These are phyloP conservation scores for Protobothrops mucrosquamatus DNA, from an alignment of 2,113 vertebrate genomes.

Conservation along the genomic window DNA sequence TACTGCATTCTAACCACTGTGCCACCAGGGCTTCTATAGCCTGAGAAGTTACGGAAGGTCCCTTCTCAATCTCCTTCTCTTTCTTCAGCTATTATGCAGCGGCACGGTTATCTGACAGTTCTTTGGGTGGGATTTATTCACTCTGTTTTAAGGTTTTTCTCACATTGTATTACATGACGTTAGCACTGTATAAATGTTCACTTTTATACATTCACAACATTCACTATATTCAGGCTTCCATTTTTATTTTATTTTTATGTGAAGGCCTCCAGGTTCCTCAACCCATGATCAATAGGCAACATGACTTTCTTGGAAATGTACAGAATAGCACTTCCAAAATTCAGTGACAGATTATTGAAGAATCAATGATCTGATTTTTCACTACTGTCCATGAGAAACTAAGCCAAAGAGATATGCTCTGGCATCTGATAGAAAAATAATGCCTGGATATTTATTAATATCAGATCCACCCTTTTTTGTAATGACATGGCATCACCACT, in stretches of 20 bases:
- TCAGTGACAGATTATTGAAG: neutral
- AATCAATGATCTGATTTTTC: neutral
- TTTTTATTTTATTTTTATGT: neutral
- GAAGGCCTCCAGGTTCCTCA: neutral
- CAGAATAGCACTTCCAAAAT: neutral
- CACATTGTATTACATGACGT: neutral
- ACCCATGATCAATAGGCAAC: neutral
- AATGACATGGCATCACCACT: neutral
- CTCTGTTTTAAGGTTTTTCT: neutral
- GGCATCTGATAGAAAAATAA: neutral
- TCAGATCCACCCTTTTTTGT: neutral
- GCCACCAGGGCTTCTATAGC: neutral
- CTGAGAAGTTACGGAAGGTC: neutral
- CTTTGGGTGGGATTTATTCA: neutral
- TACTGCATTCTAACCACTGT: neutral
- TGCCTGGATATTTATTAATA: neutral
- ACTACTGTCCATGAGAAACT: neutral
- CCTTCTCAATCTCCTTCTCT: neutral
- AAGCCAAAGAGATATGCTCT: neutral
- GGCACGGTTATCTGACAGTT: neutral
- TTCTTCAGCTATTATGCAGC: neutral
- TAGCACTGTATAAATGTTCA: neutral
- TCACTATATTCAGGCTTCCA: neutral
- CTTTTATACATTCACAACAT: neutral
- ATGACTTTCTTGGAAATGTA: neutral